These are phyloP conservation scores for Anas platyrhynchos DNA, from an alignment of 2,113 vertebrate species.

Conservation along the genomic window DNA sequence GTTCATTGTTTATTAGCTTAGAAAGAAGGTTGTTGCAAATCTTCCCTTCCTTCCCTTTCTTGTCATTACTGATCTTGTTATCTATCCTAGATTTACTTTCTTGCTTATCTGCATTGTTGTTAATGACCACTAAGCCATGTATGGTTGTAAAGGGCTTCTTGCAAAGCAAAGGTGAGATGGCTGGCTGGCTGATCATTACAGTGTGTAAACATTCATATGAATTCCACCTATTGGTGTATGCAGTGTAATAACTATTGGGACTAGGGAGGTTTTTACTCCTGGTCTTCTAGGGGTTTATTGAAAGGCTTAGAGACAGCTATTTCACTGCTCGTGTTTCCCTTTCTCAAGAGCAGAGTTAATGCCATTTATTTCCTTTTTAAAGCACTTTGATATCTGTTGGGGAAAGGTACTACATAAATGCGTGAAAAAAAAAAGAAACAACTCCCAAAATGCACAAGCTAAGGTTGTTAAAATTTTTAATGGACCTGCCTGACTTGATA, in stretches of 20 bases:
- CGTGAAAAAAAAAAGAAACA: background rate
- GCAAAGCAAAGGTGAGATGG: background rate
- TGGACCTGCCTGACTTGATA: background rate
- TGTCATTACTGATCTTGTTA: background rate
- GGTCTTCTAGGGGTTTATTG: background rate
- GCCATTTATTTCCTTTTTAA: background rate
- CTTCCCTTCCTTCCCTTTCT: no score
- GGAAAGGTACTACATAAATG: background rate
- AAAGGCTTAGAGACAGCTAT: background rate
- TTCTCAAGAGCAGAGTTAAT: background rate
- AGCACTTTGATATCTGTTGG: background rate
- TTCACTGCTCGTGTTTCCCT: background rate
- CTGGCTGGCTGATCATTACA: background rate
- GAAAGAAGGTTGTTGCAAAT: no score
- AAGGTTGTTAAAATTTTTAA: background rate
- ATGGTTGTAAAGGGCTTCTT: background rate
- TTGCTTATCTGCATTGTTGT: background rate
- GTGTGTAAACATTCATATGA: background rate
- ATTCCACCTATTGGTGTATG: background rate
- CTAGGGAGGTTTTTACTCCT: background rate
- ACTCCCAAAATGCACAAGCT: no score
- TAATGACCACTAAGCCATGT: background rate
- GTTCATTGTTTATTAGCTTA: background rate
- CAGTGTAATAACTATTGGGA: background rate
- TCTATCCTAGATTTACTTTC: background rate